These are phyloP conservation scores for Avahi laniger DNA, from an alignment of 2,797 vertebrate species.

Conservation along the genomic window DNA sequence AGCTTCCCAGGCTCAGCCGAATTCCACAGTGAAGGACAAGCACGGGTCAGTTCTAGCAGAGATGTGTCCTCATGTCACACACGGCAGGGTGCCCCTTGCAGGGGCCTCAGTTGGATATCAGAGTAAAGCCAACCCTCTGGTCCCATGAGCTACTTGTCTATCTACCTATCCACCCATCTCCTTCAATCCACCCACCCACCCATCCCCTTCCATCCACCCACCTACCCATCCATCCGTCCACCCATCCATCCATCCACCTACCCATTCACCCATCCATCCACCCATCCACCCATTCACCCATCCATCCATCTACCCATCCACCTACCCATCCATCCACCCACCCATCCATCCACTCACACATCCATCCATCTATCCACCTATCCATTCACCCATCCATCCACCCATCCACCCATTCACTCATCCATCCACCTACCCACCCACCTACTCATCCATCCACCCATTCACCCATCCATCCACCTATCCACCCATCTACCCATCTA, in stretches of 20 bases:
- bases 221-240: too few species aligned
- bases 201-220: too few species aligned
- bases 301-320: neutral
- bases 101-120: neutral
- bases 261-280: rapidly evolving
- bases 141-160: neutral
- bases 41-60: neutral
- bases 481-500: rapidly evolving
- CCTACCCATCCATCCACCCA: neutral
- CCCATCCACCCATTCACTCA: too few species aligned
- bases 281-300: too few species aligned
- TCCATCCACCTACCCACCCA: too few species aligned
- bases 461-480: too few species aligned
- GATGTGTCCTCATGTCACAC: neutral
- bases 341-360: too few species aligned
- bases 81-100: neutral
- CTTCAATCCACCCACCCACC: too few species aligned
- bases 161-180: neutral
- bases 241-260: neutral
- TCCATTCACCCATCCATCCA: too few species aligned
- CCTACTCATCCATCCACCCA: too few species aligned
- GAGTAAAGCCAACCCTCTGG: neutral
- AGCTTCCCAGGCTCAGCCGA: neutral
- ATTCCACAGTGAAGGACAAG: neutral
- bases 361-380: too few species aligned